Percentiles rank a stretch among this genome's conserved stretches.
Conservation (phyloP, 1,140 invertebrate genomes). For the Hycleus cichorii region DNA sequence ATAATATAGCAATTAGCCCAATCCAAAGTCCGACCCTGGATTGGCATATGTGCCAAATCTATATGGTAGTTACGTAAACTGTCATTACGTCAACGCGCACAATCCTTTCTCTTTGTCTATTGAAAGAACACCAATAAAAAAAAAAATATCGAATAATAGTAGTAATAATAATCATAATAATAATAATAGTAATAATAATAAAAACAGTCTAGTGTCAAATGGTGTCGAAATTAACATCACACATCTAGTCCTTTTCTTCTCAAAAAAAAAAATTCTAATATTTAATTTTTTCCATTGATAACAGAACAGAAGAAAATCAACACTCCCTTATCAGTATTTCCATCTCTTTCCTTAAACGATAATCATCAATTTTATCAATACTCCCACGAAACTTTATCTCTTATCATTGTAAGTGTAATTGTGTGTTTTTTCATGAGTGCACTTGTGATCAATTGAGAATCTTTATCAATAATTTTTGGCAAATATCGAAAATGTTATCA, state of each 20-base stretch:
- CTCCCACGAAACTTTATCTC: constrained; percentile 1
- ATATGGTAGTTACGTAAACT: constrained; percentile 5
- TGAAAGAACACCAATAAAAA: too few species aligned
- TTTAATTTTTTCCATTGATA: too few species aligned
- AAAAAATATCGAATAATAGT: constrained; percentile 7
- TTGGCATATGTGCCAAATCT: too few species aligned
- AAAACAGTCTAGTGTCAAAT: neutral
- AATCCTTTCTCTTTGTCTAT: too few species aligned
- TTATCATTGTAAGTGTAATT: neutral
- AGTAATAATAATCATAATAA: neutral
- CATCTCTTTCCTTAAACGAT: too few species aligned
- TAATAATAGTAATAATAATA: too few species aligned
- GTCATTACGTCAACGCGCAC: constrained; percentile 2
- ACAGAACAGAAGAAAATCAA: too few species aligned
- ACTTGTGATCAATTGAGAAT: neutral
- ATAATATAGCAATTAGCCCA: too few species aligned
- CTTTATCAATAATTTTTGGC: neutral
- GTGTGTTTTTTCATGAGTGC: neutral
- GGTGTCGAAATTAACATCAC: neutral
- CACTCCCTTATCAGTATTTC: too few species aligned
- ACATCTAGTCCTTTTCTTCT: too few species aligned
- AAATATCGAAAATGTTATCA: constrained; percentile 29
- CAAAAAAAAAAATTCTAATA: too few species aligned
- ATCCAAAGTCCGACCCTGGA: too few species aligned
- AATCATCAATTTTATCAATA: neutral